Conservation (phyloP, 2,113 vertebrate genomes). For the Heterocephalus glaber region DNA sequence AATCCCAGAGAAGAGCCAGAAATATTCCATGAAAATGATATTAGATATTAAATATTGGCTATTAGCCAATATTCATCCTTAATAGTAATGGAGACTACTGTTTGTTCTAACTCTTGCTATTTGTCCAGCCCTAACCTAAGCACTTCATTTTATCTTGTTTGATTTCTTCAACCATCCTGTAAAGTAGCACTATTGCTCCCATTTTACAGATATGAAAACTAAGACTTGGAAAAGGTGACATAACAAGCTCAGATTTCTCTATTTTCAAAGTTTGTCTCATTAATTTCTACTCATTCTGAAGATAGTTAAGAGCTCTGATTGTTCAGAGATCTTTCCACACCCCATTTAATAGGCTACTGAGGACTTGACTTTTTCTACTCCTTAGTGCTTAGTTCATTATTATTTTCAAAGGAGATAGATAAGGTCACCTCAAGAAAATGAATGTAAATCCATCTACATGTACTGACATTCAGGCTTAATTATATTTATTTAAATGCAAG, state of each 20-base stretch:
- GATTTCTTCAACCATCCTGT: not conserved
- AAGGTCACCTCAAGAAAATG: conserved; percentile 1
- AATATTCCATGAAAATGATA: conserved; percentile 3
- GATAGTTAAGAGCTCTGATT: not conserved
- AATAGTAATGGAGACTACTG: conserved; percentile 1
- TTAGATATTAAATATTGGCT: conserved; percentile 2
- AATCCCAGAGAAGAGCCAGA: conserved; percentile 25
- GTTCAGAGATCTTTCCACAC: not conserved
- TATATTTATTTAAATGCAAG: not conserved
- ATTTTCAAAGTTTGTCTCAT: conserved; percentile 16
- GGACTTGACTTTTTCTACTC: not conserved
- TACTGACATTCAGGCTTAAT: not conserved
- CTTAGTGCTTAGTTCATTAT: not conserved
- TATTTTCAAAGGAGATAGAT: not conserved
- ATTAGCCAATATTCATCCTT: not conserved
- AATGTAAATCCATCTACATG: not conserved
- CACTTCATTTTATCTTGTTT: not conserved
- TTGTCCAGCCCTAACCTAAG: not conserved
- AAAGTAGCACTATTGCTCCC: not conserved
- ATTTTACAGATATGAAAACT: conserved; percentile 4
- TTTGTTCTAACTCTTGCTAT: conserved; percentile 19
- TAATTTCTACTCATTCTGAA: not conserved
- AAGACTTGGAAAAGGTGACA: not conserved
- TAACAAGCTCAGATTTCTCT: not conserved
- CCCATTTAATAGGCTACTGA: not conserved